A percentile compares a stretch with the other conserved stretches of the same genome.
Evolutionary conservation across 2,888 invertebrate genomes (phyloP).

Genomic region (Nephrocerus scutellatus): DNA sequence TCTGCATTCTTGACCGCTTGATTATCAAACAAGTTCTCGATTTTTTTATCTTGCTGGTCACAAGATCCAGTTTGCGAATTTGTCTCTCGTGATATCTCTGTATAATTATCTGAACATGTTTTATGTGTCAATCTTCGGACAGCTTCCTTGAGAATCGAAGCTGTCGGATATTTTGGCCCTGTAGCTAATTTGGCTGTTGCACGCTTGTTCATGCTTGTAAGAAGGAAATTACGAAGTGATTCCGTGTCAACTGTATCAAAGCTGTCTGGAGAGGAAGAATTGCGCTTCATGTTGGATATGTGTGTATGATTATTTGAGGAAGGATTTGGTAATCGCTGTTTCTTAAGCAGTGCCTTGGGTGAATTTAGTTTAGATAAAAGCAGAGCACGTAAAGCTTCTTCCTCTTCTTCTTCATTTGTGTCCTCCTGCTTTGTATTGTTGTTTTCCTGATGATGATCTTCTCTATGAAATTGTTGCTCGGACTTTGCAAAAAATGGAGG

Average conservation of each 20-base stretch:
- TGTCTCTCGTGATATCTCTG: background rate
- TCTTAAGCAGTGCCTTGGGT: constrained; percentile 12
- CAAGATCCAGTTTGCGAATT: background rate
- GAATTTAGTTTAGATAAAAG: constrained; percentile 34
- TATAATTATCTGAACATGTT: background rate
- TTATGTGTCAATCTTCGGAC: constrained; percentile 34
- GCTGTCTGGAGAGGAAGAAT: too few species aligned
- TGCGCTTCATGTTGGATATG: too few species aligned
- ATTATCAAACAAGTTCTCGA: too few species aligned
- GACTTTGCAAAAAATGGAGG: constrained; percentile 19
- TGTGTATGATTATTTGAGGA: too few species aligned
- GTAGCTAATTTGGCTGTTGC: too few species aligned
- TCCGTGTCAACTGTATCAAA: constrained; percentile 30
- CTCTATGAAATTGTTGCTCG: constrained; percentile 15
- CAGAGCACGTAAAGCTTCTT: constrained; percentile 37
- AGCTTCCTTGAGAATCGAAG: constrained; percentile 40
- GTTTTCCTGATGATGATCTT: constrained; percentile 14
- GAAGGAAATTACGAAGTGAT: constrained; percentile 29
- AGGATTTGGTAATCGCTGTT: too few species aligned
- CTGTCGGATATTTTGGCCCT: constrained; percentile 9
- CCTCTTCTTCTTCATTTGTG: constrained; percentile 34
- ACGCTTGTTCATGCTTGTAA: constrained; percentile 32
- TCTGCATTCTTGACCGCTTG: too few species aligned
- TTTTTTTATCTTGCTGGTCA: too few species aligned
- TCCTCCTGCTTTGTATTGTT: constrained; percentile 11